Percentiles rank a stretch among this genome's conserved stretches.
Conservation (phyloP, 2,113 vertebrate genomes). For the Aspidoscelis tigris region DNA sequence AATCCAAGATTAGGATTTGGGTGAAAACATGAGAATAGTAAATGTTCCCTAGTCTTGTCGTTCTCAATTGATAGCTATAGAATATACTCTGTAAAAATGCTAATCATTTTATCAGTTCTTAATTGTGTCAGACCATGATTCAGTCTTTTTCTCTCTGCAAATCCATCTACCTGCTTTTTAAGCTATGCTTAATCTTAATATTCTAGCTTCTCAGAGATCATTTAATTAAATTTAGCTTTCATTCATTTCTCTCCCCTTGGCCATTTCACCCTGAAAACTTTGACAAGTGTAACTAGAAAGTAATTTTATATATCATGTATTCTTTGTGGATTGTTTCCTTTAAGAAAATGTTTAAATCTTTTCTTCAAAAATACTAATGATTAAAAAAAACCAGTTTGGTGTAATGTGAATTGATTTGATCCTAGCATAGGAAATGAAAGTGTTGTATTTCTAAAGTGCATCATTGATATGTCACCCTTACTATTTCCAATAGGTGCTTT, state of each 20-base stretch:
- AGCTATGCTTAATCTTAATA: neutral
- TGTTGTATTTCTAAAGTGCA: neutral
- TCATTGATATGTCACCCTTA: neutral
- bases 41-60: no score
- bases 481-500: neutral
- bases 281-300: neutral
- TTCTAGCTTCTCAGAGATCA: neutral
- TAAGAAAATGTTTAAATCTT: conserved; percentile 33
- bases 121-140: neutral
- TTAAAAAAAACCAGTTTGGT: conserved; percentile 4
- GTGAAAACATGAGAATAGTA: neutral
- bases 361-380: conserved; percentile 23
- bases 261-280: neutral
- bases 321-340: neutral
- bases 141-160: neutral
- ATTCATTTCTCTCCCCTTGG: conserved; percentile 6
- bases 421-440: conserved; percentile 45
- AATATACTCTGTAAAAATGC: neutral
- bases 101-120: neutral
- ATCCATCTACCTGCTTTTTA: neutral
- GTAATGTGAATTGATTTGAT: conserved; percentile 42
- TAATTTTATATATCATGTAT: neutral
- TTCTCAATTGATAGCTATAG: neutral
- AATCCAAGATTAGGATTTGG: neutral
- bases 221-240: conserved; percentile 32